phyloP scores from a whole-genome alignment of 92 coral and sea anemone species.

The Zoanthus solanderi region DNA sequence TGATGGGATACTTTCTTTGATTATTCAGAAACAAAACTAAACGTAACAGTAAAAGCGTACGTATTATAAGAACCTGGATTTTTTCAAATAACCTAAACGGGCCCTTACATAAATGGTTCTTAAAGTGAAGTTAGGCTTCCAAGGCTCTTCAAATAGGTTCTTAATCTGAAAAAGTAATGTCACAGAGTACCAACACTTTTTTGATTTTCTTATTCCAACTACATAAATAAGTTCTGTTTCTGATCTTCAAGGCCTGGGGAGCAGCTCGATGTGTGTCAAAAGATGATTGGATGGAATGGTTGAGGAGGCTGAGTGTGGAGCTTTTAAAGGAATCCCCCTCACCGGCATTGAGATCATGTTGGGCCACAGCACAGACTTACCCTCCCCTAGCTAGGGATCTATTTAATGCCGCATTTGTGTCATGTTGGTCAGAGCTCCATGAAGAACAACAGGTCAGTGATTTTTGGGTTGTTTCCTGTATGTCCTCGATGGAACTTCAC shows the following conservation, averaged over 20 bases:
- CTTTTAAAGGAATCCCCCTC: conserved; percentile 98
- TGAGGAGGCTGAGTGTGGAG: conserved; percentile 93
- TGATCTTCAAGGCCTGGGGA: conserved; percentile 89
- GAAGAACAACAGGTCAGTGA: conserved; percentile 87
- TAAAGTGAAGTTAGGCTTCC: too few species aligned
- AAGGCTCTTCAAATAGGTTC: too few species aligned
- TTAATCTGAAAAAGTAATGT: too few species aligned
- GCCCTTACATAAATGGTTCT: too few species aligned
- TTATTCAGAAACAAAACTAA: too few species aligned
- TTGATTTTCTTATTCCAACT: too few species aligned
- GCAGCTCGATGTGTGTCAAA: conserved; percentile 96
- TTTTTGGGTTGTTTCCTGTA: neutral
- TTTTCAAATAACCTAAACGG: too few species aligned
- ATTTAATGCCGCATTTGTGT: conserved; percentile 97
- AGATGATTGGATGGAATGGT: conserved; percentile 99
- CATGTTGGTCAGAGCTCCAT: conserved; percentile 99
- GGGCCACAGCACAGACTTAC: conserved; percentile 98
- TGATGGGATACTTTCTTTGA: too few species aligned
- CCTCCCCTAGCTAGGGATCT: conserved; percentile 99
- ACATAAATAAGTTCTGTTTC: neutral
- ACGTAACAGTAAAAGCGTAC: too few species aligned
- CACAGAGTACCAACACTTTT: too few species aligned
- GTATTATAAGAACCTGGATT: too few species aligned
- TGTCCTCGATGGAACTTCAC: too few species aligned
- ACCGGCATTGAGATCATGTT: conserved; percentile 93